These are phyloP conservation scores for Colius striatus DNA, from an alignment of 2,113 vertebrate species.

Conservation along the genomic window DNA sequence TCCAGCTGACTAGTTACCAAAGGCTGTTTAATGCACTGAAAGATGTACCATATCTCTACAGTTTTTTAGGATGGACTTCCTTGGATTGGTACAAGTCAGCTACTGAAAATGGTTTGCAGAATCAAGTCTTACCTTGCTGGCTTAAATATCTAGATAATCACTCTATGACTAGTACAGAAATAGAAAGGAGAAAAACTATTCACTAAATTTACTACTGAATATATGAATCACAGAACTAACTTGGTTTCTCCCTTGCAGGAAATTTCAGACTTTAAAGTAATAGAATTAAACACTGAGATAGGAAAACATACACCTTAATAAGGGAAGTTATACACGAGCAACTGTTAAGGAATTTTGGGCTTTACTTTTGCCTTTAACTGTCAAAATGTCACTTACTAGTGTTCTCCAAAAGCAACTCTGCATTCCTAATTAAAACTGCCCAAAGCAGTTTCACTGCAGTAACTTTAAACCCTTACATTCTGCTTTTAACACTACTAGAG, in stretches of 20 bases:
- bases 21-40: neutral
- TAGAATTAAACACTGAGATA: neutral
- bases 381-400: neutral
- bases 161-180: neutral
- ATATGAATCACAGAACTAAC: neutral
- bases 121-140: neutral
- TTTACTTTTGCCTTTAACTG: neutral
- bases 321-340: neutral
- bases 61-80: neutral
- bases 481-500: neutral
- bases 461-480: neutral
- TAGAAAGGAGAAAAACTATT: neutral
- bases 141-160: neutral
- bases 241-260: neutral
- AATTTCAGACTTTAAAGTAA: neutral
- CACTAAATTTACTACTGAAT: neutral
- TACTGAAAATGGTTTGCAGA: neutral
- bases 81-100: neutral
- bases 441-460: neutral
- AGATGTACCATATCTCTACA: neutral
- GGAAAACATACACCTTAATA: neutral
- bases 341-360: neutral
- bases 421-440: neutral
- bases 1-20: neutral
- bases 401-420: neutral